These are phyloP conservation scores for Drosophila tanythrix DNA, from an alignment of 2,888 invertebrate species.

Conservation along the genomic window DNA sequence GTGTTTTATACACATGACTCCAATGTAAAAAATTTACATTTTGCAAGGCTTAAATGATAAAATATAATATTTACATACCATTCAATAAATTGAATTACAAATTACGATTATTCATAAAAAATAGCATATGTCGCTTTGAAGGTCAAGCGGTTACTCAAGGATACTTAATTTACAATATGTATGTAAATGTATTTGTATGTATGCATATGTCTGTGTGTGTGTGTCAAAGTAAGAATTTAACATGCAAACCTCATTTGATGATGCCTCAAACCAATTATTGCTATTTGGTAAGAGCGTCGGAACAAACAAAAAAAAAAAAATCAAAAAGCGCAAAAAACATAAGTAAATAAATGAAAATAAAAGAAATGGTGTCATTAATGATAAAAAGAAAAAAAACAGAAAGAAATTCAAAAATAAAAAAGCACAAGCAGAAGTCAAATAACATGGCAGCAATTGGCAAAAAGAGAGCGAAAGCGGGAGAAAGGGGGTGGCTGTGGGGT, in stretches of 20 bases:
- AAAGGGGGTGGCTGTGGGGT: background rate
- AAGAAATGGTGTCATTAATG: slow-evolving; percentile 55
- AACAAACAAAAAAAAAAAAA: slow-evolving; percentile 7
- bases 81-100: background rate
- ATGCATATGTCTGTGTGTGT: background rate
- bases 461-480: background rate
- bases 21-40: background rate
- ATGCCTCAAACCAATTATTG: background rate
- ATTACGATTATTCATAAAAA: background rate
- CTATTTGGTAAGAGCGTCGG: background rate
- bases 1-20: background rate
- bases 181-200: background rate
- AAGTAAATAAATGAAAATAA: slow-evolving; percentile 21
- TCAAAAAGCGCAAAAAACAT: background rate
- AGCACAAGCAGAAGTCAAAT: slow-evolving; percentile 30
- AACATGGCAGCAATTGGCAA: slow-evolving; percentile 31
- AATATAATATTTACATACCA: background rate
- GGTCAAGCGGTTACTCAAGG: background rate
- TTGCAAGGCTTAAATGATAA: background rate
- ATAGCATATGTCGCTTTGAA: background rate
- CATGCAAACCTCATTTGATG: background rate
- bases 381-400: slow-evolving; percentile 27
- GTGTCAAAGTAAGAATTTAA: background rate
- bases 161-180: background rate
- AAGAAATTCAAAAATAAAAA: slow-evolving; percentile 23